Evolutionary conservation across 2,888 invertebrate species (phyloP).

Genomic region (Leptopilina drosophilae): DNA sequence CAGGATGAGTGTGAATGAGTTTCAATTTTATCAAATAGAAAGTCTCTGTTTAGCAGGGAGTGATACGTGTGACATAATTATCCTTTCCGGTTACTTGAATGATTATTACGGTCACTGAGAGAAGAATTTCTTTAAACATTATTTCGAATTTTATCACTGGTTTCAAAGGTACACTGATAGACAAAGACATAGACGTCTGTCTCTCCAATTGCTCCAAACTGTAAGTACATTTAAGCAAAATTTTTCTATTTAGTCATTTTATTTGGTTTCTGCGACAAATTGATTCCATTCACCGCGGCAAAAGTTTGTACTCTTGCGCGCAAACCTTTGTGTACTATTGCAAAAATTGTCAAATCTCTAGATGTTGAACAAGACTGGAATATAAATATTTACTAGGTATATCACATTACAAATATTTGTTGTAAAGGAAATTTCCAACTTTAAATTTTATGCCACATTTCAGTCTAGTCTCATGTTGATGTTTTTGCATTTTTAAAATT

Average conservation of each 20-base stretch:
- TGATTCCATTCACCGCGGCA: background rate
- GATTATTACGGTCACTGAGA: slow-evolving; percentile 11
- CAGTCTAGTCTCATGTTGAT: background rate
- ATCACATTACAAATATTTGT: background rate
- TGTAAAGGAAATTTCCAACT: background rate
- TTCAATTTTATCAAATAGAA: slow-evolving; percentile 61
- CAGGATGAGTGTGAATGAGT: slow-evolving; percentile 60
- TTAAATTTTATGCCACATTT: background rate
- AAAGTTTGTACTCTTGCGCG: too few relatives aligned
- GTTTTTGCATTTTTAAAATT: background rate
- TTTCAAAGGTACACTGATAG: slow-evolving; percentile 58
- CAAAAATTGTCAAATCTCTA: too few relatives aligned
- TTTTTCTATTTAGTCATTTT: slow-evolving; percentile 38
- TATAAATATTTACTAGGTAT: background rate
- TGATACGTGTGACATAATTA: slow-evolving; percentile 65
- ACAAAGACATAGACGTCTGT: slow-evolving; percentile 67
- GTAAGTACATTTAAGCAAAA: slow-evolving; percentile 65
- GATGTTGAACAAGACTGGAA: background rate
- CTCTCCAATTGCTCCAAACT: slow-evolving; percentile 54
- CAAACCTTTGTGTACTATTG: too few relatives aligned
- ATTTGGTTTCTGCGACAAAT: background rate
- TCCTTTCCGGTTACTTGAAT: slow-evolving; percentile 54
- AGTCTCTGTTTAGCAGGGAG: slow-evolving; percentile 66
- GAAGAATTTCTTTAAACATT: slow-evolving; percentile 60
- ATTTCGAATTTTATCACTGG: slow-evolving; percentile 64